Evolutionary conservation across 2,113 vertebrate genomes (phyloP).

Genomic region (Orthonyx spaldingii): DNA sequence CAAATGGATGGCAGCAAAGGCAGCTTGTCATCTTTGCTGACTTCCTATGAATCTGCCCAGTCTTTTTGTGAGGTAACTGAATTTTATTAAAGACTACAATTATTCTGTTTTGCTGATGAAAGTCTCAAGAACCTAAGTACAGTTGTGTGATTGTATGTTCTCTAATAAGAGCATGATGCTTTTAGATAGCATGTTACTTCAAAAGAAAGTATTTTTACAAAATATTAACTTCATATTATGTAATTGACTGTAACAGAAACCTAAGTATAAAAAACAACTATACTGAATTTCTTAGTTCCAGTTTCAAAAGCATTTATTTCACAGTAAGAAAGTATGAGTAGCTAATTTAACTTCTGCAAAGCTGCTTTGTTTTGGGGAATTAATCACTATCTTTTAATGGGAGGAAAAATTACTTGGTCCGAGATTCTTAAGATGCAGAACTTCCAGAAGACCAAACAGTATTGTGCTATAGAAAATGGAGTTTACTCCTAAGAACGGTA

Average conservation of each 20-base stretch:
- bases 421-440: background rate
- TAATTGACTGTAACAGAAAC: background rate
- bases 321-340: background rate
- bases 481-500: background rate
- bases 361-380: background rate
- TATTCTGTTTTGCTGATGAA: background rate
- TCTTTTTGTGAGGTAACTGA: constrained; percentile 75
- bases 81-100: background rate
- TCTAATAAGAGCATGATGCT: background rate
- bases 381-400: background rate
- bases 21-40: constrained; percentile 15
- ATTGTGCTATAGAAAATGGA: background rate
- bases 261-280: background rate
- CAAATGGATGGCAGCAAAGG: constrained; percentile 69
- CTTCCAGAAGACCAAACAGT: background rate
- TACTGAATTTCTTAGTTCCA: background rate
- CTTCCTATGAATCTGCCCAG: background rate
- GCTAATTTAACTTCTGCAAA: background rate
- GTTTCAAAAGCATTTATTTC: background rate
- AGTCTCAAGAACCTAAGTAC: background rate
- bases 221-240: background rate
- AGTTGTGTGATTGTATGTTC: background rate
- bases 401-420: background rate
- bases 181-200: background rate
- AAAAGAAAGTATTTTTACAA: background rate